Percentiles rank a stretch among this genome's conserved stretches.
Conservation (phyloP, 2,888 invertebrate species). For the Melanotus villosus region DNA sequence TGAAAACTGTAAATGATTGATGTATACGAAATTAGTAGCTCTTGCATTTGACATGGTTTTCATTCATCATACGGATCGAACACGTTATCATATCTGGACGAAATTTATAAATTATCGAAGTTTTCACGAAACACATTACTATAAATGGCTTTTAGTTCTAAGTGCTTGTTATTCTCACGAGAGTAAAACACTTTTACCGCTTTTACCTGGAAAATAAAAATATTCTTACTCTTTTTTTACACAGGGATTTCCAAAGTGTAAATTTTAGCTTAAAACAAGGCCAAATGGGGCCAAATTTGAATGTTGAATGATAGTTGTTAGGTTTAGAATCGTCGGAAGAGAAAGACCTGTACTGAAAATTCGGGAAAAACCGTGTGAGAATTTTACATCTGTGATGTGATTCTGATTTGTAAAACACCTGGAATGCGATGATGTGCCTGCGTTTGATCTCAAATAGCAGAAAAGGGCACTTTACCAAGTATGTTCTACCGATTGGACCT, state of each 20-base stretch:
- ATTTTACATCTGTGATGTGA: background rate
- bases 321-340: too few species aligned
- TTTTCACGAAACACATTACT: background rate
- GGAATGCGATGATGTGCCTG: background rate
- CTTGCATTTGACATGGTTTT: background rate
- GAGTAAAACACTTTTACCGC: background rate
- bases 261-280: too few species aligned
- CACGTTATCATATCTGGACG: background rate
- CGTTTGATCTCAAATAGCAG: constrained; percentile 9
- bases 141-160: background rate
- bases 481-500: background rate
- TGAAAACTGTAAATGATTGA: background rate
- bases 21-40: constrained; percentile 5
- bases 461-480: constrained; percentile 11
- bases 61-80: background rate
- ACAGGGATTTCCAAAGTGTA: too few species aligned
- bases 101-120: background rate
- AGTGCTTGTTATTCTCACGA: background rate
- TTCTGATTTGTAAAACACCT: background rate
- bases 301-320: too few species aligned
- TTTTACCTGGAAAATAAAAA: background rate
- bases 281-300: too few species aligned
- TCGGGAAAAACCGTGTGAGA: background rate
- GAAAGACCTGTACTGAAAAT: too few species aligned
- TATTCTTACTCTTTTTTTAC: too few species aligned